Evolutionary conservation across 37 sponge, comb jelly and placozoan genomes (phyloP).

Genomic region (Hormiphora californensis): DNA sequence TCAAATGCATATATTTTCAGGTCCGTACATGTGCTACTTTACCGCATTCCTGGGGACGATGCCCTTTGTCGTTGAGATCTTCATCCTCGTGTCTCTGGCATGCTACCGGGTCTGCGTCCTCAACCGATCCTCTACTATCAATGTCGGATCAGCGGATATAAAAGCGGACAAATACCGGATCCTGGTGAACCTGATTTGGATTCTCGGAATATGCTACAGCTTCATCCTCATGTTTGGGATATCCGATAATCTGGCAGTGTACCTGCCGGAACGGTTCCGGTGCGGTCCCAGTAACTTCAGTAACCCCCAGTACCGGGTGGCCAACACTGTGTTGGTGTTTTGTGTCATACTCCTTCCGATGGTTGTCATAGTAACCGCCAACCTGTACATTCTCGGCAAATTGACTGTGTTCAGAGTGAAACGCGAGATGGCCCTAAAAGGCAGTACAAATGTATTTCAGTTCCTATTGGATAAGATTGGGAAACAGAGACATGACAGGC

Average conservation of each 20-base stretch:
- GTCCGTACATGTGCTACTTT: slow-evolving; percentile 35
- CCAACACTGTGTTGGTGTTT: neutral
- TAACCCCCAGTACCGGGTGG: neutral
- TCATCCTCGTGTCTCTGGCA: slow-evolving; percentile 5
- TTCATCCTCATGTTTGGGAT: slow-evolving; percentile 24
- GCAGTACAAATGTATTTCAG: neutral
- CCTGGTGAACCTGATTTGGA: neutral
- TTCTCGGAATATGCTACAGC: neutral
- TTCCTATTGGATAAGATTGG: neutral
- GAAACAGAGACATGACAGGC: neutral
- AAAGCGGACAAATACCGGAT: neutral
- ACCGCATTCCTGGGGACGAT: neutral
- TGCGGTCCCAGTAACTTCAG: slow-evolving; percentile 39
- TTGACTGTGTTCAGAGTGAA: neutral
- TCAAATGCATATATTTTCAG: neutral
- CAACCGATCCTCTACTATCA: neutral
- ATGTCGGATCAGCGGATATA: neutral
- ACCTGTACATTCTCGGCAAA: slow-evolving; percentile 9
- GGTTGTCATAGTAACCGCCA: slow-evolving; percentile 6
- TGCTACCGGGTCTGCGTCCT: slow-evolving; percentile 21
- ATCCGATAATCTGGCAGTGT: neutral
- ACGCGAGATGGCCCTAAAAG: neutral
- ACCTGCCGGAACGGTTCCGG: neutral
- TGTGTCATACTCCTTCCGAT: slow-evolving; percentile 37
- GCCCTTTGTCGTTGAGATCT: slow-evolving; percentile 47